Conservation (phyloP, 2,797 vertebrate species). For the Bradypodion pumilum region DNA sequence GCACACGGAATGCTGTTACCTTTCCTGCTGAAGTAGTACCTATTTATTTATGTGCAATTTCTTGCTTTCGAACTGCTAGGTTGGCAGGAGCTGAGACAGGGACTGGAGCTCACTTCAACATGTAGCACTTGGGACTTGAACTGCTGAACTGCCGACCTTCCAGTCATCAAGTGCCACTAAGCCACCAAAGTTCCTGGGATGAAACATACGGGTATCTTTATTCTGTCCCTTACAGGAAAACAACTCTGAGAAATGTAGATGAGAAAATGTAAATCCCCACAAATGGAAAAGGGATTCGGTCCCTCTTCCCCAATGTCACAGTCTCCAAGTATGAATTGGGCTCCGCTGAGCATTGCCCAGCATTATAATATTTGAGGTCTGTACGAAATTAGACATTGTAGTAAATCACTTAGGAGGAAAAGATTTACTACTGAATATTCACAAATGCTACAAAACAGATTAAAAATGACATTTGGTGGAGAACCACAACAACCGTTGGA, state of each 20-base stretch:
- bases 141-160: too few species aligned
- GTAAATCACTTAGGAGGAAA: neutral
- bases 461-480: constrained; percentile 1
- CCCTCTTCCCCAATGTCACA: neutral
- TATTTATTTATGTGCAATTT: too few species aligned
- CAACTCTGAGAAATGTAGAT: neutral
- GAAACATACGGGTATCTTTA: neutral
- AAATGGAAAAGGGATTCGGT: neutral
- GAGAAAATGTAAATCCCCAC: neutral
- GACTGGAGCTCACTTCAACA: too few species aligned
- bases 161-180: too few species aligned
- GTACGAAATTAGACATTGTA: neutral
- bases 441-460: neutral
- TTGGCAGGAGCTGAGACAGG: too few species aligned
- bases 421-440: neutral
- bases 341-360: constrained; percentile 11
- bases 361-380: neutral
- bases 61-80: too few species aligned
- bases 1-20: too few species aligned
- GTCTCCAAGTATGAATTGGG: constrained; percentile 24
- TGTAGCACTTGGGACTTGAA: too few species aligned
- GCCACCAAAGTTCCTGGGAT: too few species aligned
- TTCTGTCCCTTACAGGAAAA: neutral
- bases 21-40: too few species aligned
- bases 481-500: neutral